Evolutionary conservation across 2,113 vertebrate species (phyloP).

Genomic region (Callopanchax toddi): DNA sequence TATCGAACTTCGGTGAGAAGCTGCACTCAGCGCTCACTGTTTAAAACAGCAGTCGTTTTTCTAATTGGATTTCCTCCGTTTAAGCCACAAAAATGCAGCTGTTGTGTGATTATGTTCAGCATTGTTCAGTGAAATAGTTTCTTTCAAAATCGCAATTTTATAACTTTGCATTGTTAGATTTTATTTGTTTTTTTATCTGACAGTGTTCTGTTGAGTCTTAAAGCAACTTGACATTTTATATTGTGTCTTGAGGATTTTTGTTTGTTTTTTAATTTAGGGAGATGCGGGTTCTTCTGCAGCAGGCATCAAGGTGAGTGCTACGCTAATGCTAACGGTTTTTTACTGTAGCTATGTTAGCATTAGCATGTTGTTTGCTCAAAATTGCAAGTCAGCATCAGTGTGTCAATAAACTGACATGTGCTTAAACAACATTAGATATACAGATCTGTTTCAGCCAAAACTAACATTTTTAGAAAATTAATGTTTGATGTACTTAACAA

Average conservation of each 20-base stretch:
- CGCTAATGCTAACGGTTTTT: not conserved
- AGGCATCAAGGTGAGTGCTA: slow-evolving; percentile 91
- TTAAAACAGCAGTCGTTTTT: slow-evolving; percentile 16
- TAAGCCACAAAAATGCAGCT: slow-evolving; percentile 14
- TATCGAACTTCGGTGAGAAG: slow-evolving; percentile 22
- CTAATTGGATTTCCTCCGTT: slow-evolving; percentile 36
- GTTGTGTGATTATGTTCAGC: slow-evolving; percentile 13
- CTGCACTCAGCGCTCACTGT: slow-evolving; percentile 11
- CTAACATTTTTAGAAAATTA: too few species aligned
- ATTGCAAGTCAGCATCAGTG: not conserved
- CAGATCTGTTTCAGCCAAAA: too few species aligned
- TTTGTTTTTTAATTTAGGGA: slow-evolving; percentile 77
- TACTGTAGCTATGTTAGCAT: not conserved
- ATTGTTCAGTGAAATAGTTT: slow-evolving; percentile 20
- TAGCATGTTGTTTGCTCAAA: not conserved
- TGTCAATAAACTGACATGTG: too few species aligned
- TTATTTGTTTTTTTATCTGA: slow-evolving; percentile 14
- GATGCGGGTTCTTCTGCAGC: slow-evolving; percentile 97
- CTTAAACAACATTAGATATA: too few species aligned
- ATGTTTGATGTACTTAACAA: too few species aligned
- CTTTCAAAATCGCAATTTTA: slow-evolving; percentile 5
- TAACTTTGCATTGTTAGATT: not conserved
- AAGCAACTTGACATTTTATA: too few species aligned
- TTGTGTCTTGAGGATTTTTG: too few species aligned
- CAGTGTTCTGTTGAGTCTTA: too few species aligned